A percentile compares a stretch with the other conserved stretches of the same genome.
Conservation (phyloP, 2,888 invertebrate genomes). For the Drosophila atroscutellata region DNA sequence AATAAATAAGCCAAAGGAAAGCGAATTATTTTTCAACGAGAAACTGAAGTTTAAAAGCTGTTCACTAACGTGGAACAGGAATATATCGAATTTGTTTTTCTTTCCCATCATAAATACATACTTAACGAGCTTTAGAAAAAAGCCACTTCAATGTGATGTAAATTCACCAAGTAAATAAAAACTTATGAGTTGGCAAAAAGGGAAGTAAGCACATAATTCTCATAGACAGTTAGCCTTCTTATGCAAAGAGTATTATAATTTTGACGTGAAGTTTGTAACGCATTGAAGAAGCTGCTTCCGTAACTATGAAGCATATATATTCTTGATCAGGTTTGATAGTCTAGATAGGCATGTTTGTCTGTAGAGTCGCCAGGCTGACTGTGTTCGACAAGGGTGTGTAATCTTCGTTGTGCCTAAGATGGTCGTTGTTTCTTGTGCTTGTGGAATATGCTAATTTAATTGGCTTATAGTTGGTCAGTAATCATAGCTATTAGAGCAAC, state of each 20-base stretch:
- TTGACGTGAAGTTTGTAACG: not conserved
- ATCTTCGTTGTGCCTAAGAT: not conserved
- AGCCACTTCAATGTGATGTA: not conserved
- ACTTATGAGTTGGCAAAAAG: slow-evolving; percentile 1
- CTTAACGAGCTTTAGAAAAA: not conserved
- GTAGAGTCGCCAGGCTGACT: not conserved
- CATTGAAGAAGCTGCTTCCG: fast-evolving
- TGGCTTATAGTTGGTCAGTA: slow-evolving; percentile 6
- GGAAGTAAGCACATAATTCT: slow-evolving; percentile 8
- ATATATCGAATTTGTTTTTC: not conserved
- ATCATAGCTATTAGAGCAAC: slow-evolving; percentile 28
- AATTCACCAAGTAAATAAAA: not conserved
- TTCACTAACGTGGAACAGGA: not conserved
- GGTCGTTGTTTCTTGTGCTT: not conserved
- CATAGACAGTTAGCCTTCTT: not conserved
- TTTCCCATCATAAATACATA: too few species aligned
- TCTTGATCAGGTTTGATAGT: not conserved
- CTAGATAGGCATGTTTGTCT: not conserved
- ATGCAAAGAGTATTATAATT: not conserved
- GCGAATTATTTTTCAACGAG: not conserved
- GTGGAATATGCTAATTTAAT: slow-evolving; percentile 26
- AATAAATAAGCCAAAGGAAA: not conserved
- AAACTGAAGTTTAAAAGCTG: not conserved
- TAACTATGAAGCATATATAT: not conserved
- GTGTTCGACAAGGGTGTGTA: not conserved